Conservation (phyloP, 2,797 vertebrate species). For the Spheniscus humboldti region DNA sequence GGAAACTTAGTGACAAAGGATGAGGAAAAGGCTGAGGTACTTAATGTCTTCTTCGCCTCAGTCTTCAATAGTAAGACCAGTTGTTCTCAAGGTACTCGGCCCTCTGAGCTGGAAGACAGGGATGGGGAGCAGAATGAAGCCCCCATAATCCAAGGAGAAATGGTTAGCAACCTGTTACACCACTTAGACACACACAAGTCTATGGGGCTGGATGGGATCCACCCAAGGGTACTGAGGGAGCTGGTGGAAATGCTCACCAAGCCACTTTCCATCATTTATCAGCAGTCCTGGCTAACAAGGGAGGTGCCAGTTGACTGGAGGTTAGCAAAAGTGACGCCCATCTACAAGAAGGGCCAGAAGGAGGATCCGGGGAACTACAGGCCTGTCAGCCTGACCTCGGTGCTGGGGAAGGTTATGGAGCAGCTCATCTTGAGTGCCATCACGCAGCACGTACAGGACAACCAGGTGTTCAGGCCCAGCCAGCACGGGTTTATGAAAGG, state of each 20-base stretch:
- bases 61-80: background rate
- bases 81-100: background rate
- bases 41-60: background rate
- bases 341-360: background rate
- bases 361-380: background rate
- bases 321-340: background rate
- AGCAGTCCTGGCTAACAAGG: no score
- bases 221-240: background rate
- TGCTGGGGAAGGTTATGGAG: background rate
- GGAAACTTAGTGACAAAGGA: background rate
- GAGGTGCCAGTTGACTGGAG: background rate
- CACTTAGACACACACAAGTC: background rate
- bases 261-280: background rate
- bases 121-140: background rate
- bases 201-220: background rate
- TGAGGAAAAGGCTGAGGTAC: background rate
- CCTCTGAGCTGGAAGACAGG: background rate
- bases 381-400: background rate
- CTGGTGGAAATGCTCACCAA: background rate
- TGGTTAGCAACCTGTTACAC: background rate
- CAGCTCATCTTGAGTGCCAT: background rate
- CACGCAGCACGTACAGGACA: fast-evolving
- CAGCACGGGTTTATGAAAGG: background rate
- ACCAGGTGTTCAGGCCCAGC: background rate
- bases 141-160: background rate